Evolutionary conservation across 2,888 invertebrate species (phyloP).

Genomic region (Erpobdella octoculata): DNA sequence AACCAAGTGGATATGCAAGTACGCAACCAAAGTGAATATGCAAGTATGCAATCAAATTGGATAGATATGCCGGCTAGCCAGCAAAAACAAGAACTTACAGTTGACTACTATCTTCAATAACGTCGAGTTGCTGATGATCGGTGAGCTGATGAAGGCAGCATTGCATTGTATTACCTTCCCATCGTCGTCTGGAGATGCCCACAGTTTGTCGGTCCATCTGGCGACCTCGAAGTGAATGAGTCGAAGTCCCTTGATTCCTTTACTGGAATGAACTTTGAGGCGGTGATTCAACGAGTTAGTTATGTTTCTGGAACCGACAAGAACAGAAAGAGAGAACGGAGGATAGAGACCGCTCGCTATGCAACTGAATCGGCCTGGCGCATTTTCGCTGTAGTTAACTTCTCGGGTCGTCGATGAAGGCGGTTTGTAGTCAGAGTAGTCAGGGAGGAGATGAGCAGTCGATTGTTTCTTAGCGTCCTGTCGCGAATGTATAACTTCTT

Average conservation of each 20-base stretch:
- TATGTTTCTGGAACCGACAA: slow-evolving; percentile 12
- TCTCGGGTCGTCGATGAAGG: not conserved
- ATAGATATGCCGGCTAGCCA: not conserved
- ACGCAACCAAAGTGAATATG: no score
- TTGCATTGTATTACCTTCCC: slow-evolving; percentile 15
- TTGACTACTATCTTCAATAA: slow-evolving; percentile 4
- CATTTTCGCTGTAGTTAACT: slow-evolving; percentile 7
- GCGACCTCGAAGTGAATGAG: not conserved
- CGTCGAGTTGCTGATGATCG: not conserved
- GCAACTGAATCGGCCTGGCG: slow-evolving; percentile 16
- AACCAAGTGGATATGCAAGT: no score
- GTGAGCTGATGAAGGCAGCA: not conserved
- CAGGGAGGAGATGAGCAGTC: not conserved
- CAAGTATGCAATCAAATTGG: not conserved
- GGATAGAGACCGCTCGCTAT: slow-evolving; percentile 12
- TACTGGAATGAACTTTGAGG: not conserved
- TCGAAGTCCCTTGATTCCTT: slow-evolving; percentile 14
- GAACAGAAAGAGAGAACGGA: not conserved
- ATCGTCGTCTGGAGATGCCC: slow-evolving; percentile 8
- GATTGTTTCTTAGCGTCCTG: not conserved
- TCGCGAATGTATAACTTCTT: not conserved
- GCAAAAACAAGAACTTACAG: not conserved
- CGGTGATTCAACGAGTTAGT: not conserved
- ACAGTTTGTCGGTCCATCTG: slow-evolving; percentile 21
- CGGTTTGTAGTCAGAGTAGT: not conserved